Evolutionary conservation across 2,797 vertebrate species (phyloP), one percentile per base, ranked within the genome.

Genomic region (Masticophis lateralis): DNA sequence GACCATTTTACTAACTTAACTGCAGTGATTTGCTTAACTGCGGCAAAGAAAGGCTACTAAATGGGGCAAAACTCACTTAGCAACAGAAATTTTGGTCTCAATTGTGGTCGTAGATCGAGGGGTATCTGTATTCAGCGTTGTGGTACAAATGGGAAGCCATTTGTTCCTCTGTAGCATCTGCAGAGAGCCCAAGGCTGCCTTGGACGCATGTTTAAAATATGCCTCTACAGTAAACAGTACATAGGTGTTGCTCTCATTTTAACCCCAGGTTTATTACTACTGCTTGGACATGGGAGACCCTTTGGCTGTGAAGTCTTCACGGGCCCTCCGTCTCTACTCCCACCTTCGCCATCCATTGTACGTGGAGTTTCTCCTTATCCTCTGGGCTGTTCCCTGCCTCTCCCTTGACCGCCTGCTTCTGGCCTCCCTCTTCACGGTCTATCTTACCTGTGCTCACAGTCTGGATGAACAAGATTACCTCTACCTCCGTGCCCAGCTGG

Each of bases 301-400:
- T 0, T 95, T 99, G 79, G 97, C 97, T 27, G 96, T 98, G 90
- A 98, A 99, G 96, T 98, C 98, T 0, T 97, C 98, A 0, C 91
- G 95, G 0, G 98, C 98, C 61, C 98, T 98, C 94, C 98, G 98
- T 10, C 98, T 99, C 86, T 98, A 98, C 86, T 96, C 98, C 86
- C 99, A 99, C 97, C 97, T 99, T 25, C 98, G 99, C 60, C 98
- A 99, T 96, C 99, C 99, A 0, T 98, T 99, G 92, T 99, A 98
- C 91, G 96, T 99, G 97, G 99, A 99, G 97, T 97, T 99, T 92
- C 96, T 97, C 18, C 97, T 98, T 0, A 98, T 99, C 93, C 97
- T 99, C 69, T 99, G 99, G 99, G 96, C 98, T n/a, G 97, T 99
- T 61, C 99, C 99, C 7, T 97, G 98, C 8, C 93, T 99, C 90